Evolutionary conservation across 1,140 invertebrate genomes (phyloP).

Genomic region (Tetramorium simillimum): DNA sequence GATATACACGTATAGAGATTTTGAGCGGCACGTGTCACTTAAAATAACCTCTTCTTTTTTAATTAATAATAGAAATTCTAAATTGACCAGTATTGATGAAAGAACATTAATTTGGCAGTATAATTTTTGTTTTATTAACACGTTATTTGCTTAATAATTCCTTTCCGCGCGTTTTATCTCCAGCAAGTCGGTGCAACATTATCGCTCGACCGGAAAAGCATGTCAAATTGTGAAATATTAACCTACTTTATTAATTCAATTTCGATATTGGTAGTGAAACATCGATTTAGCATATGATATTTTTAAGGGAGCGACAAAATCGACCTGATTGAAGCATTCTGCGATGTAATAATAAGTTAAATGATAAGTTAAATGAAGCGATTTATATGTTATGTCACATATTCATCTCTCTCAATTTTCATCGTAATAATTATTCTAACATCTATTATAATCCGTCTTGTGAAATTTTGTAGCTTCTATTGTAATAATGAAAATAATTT

Average conservation of each 20-base stretch:
- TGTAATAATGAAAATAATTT: not conserved
- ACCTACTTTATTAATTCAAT: slow-evolving; percentile 23
- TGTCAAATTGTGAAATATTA: slow-evolving; percentile 26
- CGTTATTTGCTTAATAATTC: not conserved
- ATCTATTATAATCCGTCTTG: not conserved
- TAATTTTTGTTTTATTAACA: not conserved
- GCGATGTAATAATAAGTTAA: not conserved
- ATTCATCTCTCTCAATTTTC: not conserved
- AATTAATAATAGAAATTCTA: not conserved
- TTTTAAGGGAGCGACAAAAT: not conserved
- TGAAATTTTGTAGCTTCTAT: not conserved
- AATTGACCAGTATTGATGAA: not conserved
- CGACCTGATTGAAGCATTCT: slow-evolving; percentile 4
- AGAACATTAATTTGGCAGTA: not conserved
- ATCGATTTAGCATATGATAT: not conserved
- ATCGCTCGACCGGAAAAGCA: not conserved
- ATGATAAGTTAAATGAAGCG: too few species aligned
- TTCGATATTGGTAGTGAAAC: not conserved
- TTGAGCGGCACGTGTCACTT: too few species aligned
- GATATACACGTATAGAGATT: not conserved
- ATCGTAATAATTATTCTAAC: not conserved
- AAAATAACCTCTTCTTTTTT: not conserved
- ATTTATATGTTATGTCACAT: not conserved
- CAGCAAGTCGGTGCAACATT: not conserved
- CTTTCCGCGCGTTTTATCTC: not conserved